These are phyloP conservation scores for Rhincodon typus DNA, from an alignment of 2,797 vertebrate species.

Conservation along the genomic window DNA sequence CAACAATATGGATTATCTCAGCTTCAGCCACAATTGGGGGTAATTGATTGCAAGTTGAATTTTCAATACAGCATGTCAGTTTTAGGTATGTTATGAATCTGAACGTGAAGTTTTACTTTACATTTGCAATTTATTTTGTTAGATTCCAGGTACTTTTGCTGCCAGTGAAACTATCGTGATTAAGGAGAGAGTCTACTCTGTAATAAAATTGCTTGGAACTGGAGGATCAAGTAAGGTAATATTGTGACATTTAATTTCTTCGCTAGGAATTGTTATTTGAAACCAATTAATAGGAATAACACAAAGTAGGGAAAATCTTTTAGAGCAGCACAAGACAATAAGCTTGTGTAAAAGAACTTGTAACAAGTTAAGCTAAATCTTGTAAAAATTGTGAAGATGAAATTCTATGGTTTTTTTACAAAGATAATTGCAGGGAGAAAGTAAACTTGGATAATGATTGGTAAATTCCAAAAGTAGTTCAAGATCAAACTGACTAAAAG, in stretches of 20 bases:
- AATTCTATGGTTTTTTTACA: neutral
- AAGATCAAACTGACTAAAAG: neutral
- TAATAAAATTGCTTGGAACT: constrained; percentile 88
- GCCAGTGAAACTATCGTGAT: constrained; percentile 78
- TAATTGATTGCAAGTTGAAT: neutral
- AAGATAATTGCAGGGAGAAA: neutral
- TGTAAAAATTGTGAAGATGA: neutral
- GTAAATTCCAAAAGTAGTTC: neutral
- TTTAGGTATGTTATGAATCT: neutral
- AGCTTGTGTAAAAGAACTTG: no score
- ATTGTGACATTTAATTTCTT: neutral
- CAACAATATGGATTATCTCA: constrained; percentile 47
- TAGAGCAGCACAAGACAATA: neutral
- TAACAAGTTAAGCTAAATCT: neutral
- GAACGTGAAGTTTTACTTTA: neutral
- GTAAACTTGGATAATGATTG: neutral
- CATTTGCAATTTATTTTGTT: constrained; percentile 25
- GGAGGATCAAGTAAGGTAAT: constrained; percentile 95
- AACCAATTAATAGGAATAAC: neutral
- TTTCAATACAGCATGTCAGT: neutral
- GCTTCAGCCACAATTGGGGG: constrained; percentile 48
- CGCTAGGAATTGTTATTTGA: neutral
- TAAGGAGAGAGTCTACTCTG: constrained; percentile 78
- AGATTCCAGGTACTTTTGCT: constrained; percentile 54
- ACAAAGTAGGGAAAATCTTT: neutral